Conservation (phyloP, 2,888 invertebrate species). For the Mechanitis mazaeus region DNA sequence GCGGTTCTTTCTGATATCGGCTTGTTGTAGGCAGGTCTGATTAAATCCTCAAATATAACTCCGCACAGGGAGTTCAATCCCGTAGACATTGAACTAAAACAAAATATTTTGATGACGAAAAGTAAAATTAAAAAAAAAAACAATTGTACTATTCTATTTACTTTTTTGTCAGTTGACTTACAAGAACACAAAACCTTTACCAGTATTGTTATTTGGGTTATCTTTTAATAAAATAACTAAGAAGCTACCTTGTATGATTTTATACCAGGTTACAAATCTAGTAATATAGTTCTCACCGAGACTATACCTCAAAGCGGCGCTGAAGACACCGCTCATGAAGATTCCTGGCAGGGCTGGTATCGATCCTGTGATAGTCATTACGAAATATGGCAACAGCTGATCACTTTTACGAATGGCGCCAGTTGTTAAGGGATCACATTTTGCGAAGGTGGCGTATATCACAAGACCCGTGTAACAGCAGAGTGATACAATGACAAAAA, state of each 20-base stretch:
- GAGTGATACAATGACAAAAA: slow-evolving; percentile 83
- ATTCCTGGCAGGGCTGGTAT: slow-evolving; percentile 89
- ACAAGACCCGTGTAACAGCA: slow-evolving; percentile 91
- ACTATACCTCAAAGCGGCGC: slow-evolving; percentile 87
- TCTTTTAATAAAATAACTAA: too few relatives aligned
- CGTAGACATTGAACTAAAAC: slow-evolving; percentile 83
- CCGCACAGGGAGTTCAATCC: slow-evolving; percentile 86
- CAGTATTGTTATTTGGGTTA: too few relatives aligned
- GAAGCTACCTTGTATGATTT: background rate
- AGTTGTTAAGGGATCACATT: slow-evolving; percentile 90
- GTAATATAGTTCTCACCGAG: slow-evolving; percentile 10
- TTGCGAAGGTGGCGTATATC: slow-evolving; percentile 88
- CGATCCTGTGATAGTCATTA: slow-evolving; percentile 85
- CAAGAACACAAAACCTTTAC: too few relatives aligned
- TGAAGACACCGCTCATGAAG: slow-evolving; percentile 91
- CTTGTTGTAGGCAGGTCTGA: slow-evolving; percentile 79
- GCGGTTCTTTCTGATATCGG: slow-evolving; percentile 80
- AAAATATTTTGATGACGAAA: background rate
- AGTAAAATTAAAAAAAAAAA: background rate
- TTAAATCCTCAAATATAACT: slow-evolving; percentile 84
- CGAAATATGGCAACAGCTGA: slow-evolving; percentile 87
- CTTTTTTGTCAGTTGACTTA: too few relatives aligned
- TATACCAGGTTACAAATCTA: background rate
- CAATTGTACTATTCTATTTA: background rate
- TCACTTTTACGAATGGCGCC: slow-evolving; percentile 82